These are phyloP conservation scores for Marasmarcha lunaedactyla DNA, from an alignment of 2,888 invertebrate genomes.

Conservation along the genomic window DNA sequence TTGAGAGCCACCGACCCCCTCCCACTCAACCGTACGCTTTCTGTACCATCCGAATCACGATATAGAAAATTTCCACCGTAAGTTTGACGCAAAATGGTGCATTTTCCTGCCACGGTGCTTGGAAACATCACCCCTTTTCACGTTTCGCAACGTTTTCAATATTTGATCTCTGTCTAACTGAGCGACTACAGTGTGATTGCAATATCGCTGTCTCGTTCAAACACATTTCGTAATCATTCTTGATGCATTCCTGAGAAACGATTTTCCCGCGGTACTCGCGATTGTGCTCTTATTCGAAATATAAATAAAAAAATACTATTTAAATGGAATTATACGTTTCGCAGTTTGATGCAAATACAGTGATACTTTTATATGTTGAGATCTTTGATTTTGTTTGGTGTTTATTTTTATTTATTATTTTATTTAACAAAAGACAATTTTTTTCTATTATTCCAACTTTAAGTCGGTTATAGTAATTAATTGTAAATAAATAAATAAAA, in stretches of 20 bases:
- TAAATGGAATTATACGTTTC: constrained; percentile 19
- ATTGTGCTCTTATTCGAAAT: constrained; percentile 35
- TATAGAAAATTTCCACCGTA: constrained; percentile 36
- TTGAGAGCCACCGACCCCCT: constrained; percentile 63
- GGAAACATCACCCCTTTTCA: constrained; percentile 35
- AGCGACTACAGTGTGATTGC: constrained; percentile 55
- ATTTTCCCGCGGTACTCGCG: constrained; percentile 57
- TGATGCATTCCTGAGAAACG: constrained; percentile 66
- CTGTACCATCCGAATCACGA: constrained; percentile 32
- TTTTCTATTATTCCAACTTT: no score
- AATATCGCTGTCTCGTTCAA: constrained; percentile 53
- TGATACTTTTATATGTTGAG: no score
- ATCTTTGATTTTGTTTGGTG: no score
- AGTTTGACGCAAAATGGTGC: constrained; percentile 24
- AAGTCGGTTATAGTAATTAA: no score
- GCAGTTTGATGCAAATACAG: constrained; percentile 5
- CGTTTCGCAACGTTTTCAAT: constrained; percentile 48
- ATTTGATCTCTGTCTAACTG: constrained; percentile 71
- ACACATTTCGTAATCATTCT: constrained; percentile 67
- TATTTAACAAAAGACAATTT: no score
- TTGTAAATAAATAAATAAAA: no score
- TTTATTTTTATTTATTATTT: no score
- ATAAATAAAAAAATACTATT: not conserved
- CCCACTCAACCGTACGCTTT: constrained; percentile 27
- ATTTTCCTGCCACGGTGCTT: constrained; percentile 27